phyloP scores from a whole-genome alignment of 2,888 invertebrate genomes.

The Scotopteryx bipunctaria region DNA sequence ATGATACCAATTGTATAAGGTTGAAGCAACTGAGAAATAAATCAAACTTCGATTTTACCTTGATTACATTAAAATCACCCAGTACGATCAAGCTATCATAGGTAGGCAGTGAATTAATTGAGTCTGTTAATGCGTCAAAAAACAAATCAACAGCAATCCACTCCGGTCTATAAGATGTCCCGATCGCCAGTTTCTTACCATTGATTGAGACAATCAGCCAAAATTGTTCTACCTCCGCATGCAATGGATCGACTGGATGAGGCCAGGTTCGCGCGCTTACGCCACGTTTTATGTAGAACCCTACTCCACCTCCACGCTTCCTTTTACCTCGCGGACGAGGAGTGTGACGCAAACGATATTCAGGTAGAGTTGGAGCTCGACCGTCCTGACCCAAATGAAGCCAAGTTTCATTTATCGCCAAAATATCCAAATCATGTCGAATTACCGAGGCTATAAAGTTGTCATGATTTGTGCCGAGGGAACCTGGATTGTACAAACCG shows the following conservation, averaged over 20 bases:
- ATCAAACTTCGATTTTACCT: background rate
- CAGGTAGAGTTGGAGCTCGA: constrained; percentile 24
- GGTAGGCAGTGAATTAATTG: too few species aligned
- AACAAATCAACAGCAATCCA: too few species aligned
- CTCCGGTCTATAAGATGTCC: constrained; percentile 29
- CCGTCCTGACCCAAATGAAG: constrained; percentile 26
- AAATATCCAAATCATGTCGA: constrained; percentile 16
- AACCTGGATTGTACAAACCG: constrained; percentile 32
- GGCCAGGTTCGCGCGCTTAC: background rate
- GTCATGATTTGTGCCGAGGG: constrained; percentile 29
- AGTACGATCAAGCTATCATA: constrained; percentile 20
- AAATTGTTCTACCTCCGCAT: constrained; percentile 21
- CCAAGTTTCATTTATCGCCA: constrained; percentile 40
- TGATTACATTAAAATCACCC: constrained; percentile 28
- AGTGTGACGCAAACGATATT: constrained; percentile 26
- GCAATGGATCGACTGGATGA: constrained; percentile 8
- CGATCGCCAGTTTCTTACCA: background rate
- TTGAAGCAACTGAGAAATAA: constrained; percentile 1
- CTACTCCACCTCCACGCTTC: constrained; percentile 31
- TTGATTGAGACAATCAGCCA: constrained; percentile 7
- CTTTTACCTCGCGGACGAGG: constrained; percentile 17
- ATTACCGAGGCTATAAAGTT: constrained; percentile 18
- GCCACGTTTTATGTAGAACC: constrained; percentile 27
- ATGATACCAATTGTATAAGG: constrained; percentile 2
- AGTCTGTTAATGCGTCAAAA: too few species aligned